A percentile compares a stretch with the other conserved stretches of the same genome.
Evolutionary conservation across 2,113 vertebrate genomes (phyloP).

Genomic region (Chunga burmeisteri): DNA sequence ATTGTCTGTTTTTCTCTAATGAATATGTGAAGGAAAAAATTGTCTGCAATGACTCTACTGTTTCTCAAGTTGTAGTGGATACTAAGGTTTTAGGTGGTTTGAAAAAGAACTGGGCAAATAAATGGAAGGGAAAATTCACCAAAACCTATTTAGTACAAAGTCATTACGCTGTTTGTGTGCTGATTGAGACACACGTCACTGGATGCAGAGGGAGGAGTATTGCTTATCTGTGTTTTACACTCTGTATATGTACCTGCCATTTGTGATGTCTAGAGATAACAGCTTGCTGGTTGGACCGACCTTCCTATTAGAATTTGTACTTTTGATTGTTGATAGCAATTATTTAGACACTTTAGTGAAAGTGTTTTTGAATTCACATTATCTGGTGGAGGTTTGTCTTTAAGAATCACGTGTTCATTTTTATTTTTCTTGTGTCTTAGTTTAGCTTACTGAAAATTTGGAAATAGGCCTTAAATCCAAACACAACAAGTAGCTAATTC

Average conservation of each 20-base stretch:
- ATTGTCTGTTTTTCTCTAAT: neutral
- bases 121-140: neutral
- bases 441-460: neutral
- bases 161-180: neutral
- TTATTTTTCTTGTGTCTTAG: neutral
- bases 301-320: neutral
- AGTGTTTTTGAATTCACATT: neutral
- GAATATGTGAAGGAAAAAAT: neutral
- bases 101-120: neutral
- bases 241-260: neutral
- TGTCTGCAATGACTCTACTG: rapidly evolving
- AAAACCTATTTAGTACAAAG: neutral
- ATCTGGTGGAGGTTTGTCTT: neutral
- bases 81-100: neutral
- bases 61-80: neutral
- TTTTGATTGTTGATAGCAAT: neutral
- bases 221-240: neutral
- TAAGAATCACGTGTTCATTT: neutral
- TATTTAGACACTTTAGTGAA: neutral
- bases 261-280: neutral
- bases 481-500: neutral
- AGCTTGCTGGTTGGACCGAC: neutral
- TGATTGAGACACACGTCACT: neutral
- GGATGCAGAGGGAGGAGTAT: neutral
- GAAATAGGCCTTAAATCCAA: neutral